These are phyloP conservation scores for Nemurella pictetii DNA, from an alignment of 2,888 invertebrate species.

Conservation along the genomic window DNA sequence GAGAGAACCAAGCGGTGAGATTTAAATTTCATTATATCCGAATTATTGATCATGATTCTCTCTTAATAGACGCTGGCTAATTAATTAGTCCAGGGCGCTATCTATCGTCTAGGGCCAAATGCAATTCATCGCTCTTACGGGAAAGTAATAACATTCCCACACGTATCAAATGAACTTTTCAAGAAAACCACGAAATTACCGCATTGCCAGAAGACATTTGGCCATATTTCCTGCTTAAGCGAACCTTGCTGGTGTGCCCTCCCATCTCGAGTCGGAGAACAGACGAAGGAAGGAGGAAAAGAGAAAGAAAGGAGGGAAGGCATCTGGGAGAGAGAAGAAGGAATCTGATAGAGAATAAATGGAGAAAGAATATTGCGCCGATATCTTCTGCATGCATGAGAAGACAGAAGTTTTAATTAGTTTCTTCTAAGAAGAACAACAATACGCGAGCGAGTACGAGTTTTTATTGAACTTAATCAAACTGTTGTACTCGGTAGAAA, in stretches of 20 bases:
- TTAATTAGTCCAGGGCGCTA: conserved; percentile 4
- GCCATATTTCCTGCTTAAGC: not conserved
- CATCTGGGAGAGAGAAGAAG: not conserved
- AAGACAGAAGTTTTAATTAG: conserved; percentile 18
- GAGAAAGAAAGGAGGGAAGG: not conserved
- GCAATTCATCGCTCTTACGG: conserved; percentile 11
- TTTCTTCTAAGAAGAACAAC: conserved; percentile 1
- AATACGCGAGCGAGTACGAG: not conserved
- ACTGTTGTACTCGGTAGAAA: not conserved
- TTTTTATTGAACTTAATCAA: not conserved
- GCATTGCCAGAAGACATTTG: conserved; percentile 20
- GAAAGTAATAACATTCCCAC: conserved; percentile 6
- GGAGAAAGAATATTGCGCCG: conserved; percentile 3
- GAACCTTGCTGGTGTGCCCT: not conserved
- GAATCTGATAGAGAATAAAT: not conserved
- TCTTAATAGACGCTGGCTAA: not conserved
- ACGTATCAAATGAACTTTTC: conserved; percentile 19
- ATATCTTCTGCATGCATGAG: conserved; percentile 15
- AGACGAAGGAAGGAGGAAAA: not conserved
- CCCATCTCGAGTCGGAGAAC: not conserved
- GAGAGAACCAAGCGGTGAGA: not conserved
- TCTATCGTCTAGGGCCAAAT: not conserved
- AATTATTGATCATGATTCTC: conserved; percentile 11
- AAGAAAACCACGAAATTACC: conserved; percentile 20
- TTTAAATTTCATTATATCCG: conserved; percentile 13